These are phyloP conservation scores for Gobio occitaniae DNA, from an alignment of 2,797 vertebrate genomes.

Conservation along the genomic window DNA sequence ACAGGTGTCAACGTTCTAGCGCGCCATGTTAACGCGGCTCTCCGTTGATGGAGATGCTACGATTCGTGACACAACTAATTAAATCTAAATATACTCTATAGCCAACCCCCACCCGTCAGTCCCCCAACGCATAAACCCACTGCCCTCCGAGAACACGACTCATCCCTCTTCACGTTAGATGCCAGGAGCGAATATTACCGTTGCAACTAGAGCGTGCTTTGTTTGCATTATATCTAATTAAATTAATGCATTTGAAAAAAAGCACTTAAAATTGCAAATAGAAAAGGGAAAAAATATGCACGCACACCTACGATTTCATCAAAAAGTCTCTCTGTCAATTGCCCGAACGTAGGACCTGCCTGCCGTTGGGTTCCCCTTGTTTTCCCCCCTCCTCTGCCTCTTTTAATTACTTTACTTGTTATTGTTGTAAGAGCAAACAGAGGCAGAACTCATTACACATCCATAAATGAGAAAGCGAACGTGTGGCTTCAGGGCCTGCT, in stretches of 20 bases:
- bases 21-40: neutral
- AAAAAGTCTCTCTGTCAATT: conserved; percentile 44
- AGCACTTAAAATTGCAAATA: conserved; percentile 40
- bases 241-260: conserved; percentile 48
- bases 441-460: conserved; percentile 81
- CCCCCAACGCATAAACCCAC: neutral
- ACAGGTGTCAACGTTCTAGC: conserved; percentile 50
- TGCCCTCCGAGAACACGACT: conserved; percentile 12
- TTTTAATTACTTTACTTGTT: conserved; percentile 84
- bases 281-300: conserved; percentile 44
- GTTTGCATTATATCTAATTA: conserved; percentile 54
- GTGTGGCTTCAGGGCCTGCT: conserved; percentile 73
- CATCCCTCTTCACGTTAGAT: conserved; percentile 31
- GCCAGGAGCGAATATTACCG: conserved; percentile 52
- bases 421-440: conserved; percentile 79
- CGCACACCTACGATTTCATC: conserved; percentile 50
- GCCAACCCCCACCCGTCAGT: conserved; percentile 13
- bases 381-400: conserved; percentile 55
- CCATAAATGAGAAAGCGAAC: conserved; percentile 77
- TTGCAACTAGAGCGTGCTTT: conserved; percentile 51
- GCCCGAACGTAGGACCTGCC: conserved; percentile 42
- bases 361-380: conserved; percentile 23
- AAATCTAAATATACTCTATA: conserved; percentile 54
- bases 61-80: conserved; percentile 49
- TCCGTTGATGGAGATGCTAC: conserved; percentile 45